These are phyloP conservation scores for Anolis carolinensis DNA, from an alignment of 2,113 vertebrate genomes.

Conservation along the genomic window DNA sequence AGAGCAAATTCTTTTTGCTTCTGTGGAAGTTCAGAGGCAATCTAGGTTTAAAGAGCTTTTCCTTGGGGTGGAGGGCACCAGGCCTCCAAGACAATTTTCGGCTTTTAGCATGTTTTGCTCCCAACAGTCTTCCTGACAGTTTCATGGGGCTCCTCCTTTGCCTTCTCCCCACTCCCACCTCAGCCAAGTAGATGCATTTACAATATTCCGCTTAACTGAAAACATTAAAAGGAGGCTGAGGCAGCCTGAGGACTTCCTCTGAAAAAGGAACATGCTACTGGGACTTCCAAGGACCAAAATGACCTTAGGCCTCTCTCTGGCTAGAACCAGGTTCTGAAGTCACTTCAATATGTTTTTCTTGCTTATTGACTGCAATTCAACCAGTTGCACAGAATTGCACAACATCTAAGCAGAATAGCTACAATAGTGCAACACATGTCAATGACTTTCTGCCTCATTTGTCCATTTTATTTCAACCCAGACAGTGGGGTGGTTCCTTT, in stretches of 20 bases:
- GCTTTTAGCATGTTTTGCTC: slow-evolving; percentile 27
- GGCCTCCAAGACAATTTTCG: background rate
- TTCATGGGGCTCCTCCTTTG: background rate
- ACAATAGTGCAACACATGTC: too few species aligned
- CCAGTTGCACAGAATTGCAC: too few species aligned
- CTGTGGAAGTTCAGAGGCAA: background rate
- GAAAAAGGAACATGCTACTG: background rate
- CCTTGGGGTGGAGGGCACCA: background rate
- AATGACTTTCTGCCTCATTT: too few species aligned
- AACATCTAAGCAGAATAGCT: too few species aligned
- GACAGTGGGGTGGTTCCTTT: too few species aligned
- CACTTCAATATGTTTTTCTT: background rate
- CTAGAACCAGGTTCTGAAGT: background rate
- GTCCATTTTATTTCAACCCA: too few species aligned
- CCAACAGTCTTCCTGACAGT: background rate
- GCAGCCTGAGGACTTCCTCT: background rate
- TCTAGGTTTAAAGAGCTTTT: slow-evolving; percentile 4
- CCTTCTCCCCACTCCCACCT: background rate
- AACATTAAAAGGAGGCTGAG: background rate
- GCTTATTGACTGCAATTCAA: too few species aligned
- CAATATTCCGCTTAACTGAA: background rate
- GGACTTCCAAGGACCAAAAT: background rate
- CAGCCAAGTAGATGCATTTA: background rate
- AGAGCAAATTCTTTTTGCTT: background rate
- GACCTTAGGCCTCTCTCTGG: background rate